Evolutionary conservation across 2,113 vertebrate genomes (phyloP).

Genomic region (Rafetus swinhoei): DNA sequence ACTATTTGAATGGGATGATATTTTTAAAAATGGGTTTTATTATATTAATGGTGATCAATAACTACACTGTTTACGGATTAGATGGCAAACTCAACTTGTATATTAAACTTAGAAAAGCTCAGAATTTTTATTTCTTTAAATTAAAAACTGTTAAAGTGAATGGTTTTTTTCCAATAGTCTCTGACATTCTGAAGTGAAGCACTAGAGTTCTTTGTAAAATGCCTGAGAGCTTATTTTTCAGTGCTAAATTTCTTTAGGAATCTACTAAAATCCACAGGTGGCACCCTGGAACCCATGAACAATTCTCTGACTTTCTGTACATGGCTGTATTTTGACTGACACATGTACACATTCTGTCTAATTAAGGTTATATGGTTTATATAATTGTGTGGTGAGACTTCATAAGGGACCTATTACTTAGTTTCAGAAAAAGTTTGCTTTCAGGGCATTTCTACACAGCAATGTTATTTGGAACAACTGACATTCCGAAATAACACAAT

Average conservation of each 20-base stretch:
- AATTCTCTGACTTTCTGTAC: neutral
- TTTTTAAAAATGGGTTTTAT: neutral
- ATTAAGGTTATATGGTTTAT: neutral
- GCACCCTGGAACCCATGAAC: neutral
- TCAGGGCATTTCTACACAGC: too few species aligned
- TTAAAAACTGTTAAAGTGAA: conserved; percentile 31
- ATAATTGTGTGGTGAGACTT: neutral
- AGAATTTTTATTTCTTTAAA: conserved; percentile 11
- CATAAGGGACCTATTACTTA: neutral
- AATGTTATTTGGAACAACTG: too few species aligned
- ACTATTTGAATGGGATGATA: neutral
- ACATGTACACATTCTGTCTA: neutral
- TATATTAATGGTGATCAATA: neutral
- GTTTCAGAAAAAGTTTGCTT: neutral
- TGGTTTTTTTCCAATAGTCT: too few species aligned
- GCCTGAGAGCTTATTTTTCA: neutral
- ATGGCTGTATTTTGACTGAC: neutral
- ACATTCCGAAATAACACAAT: too few species aligned
- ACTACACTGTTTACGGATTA: neutral
- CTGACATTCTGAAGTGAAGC: neutral
- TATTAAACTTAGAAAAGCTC: neutral
- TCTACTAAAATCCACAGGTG: neutral
- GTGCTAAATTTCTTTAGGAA: neutral
- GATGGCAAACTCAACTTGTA: neutral
- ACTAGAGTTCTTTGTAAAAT: neutral